Conservation (phyloP, 2,797 vertebrate species). For the Hephaestus fuliginosus region DNA sequence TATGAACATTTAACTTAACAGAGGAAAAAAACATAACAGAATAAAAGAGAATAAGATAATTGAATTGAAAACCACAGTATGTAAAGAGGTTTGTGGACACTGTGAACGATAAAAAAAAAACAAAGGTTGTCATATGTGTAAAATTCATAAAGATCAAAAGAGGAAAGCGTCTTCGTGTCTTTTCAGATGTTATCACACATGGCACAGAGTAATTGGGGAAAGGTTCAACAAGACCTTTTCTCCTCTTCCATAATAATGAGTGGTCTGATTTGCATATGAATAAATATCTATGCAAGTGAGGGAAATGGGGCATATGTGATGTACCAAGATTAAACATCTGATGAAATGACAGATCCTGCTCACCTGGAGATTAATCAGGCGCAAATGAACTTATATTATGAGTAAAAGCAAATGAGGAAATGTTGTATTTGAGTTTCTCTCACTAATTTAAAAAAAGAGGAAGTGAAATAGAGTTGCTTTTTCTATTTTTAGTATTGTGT, state of each 20-base stretch:
- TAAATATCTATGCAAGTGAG: slow-evolving; percentile 67
- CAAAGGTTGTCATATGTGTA: slow-evolving; percentile 29
- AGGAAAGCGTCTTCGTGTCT: slow-evolving; percentile 14
- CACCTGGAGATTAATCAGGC: slow-evolving; percentile 34
- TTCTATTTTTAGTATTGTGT: slow-evolving; percentile 5
- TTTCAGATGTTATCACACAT: slow-evolving; percentile 47
- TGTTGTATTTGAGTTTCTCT: background rate
- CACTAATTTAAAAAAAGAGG: background rate
- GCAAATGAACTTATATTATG: background rate
- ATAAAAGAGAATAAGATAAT: slow-evolving; percentile 1
- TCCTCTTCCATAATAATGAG: slow-evolving; percentile 50
- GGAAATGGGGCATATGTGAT: slow-evolving; percentile 54
- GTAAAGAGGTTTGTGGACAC: background rate
- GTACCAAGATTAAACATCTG: slow-evolving; percentile 58
- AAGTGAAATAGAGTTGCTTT: background rate
- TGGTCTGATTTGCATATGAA: slow-evolving; percentile 75
- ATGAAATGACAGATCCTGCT: slow-evolving; percentile 55
- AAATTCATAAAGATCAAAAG: slow-evolving; percentile 55
- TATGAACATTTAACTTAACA: background rate
- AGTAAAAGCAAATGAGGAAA: background rate
- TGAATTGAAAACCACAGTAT: slow-evolving; percentile 6
- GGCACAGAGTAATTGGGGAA: slow-evolving; percentile 22
- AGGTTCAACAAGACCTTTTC: slow-evolving; percentile 49
- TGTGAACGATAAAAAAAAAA: slow-evolving; percentile 1
- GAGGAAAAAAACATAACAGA: background rate